Evolutionary conservation across 92 coral and sea anemone species (phyloP).

Genomic region (Siderastrea radians): DNA sequence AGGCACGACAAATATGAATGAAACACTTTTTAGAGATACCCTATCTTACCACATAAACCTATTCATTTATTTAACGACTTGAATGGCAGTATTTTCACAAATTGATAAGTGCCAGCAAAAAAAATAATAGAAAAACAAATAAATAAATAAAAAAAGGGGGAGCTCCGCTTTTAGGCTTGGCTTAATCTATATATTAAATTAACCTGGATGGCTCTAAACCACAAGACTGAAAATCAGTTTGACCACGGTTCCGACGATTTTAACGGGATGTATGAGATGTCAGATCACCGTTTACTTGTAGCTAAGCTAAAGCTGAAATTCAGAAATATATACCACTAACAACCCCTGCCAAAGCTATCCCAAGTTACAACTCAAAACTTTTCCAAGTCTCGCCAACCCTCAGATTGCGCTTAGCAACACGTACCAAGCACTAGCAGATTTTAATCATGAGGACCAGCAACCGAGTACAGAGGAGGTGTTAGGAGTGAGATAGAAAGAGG

Average conservation of each 20-base stretch:
- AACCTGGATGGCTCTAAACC: constrained; percentile 10
- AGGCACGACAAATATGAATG: no score
- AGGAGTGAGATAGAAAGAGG: not conserved
- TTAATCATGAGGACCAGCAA: constrained; percentile 29
- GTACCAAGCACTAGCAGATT: constrained; percentile 33
- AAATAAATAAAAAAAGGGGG: no score
- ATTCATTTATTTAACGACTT: no score
- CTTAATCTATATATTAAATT: not conserved
- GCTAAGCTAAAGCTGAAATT: constrained; percentile 41
- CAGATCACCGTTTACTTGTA: constrained; percentile 30
- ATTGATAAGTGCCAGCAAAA: no score
- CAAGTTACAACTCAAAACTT: constrained; percentile 21
- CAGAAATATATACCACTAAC: constrained; percentile 13
- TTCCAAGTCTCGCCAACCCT: constrained; percentile 26
- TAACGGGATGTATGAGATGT: constrained; percentile 26
- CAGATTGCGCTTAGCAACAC: constrained; percentile 39
- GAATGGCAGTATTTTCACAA: no score
- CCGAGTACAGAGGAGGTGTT: constrained; percentile 19
- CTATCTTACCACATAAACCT: no score
- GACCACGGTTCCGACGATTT: constrained; percentile 29
- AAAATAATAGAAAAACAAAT: no score
- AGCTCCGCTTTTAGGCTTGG: no score
- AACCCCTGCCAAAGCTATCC: not conserved
- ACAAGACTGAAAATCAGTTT: not conserved
- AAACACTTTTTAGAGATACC: no score